phyloP scores from a whole-genome alignment of 2,888 invertebrate genomes.

The Nysson spinosus region DNA sequence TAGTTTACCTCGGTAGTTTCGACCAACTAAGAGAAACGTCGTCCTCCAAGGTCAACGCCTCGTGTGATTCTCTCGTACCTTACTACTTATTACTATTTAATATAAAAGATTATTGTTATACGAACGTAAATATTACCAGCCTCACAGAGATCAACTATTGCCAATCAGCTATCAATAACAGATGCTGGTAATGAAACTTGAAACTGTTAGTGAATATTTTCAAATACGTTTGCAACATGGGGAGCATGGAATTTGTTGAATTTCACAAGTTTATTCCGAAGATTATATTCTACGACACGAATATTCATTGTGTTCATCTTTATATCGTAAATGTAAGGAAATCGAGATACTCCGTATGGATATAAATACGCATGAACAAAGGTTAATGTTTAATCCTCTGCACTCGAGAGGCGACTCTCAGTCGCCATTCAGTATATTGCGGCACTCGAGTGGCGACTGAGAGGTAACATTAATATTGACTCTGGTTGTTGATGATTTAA shows the following conservation, averaged over 20 bases:
- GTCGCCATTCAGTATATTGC: too few relatives aligned
- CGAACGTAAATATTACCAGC: conserved; percentile 15
- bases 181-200: too few relatives aligned
- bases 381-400: too few relatives aligned
- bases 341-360: too few relatives aligned
- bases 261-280: conserved; percentile 35
- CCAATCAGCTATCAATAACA: too few relatives aligned
- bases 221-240: too few relatives aligned
- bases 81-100: conserved; percentile 59
- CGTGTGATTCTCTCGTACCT: conserved; percentile 73
- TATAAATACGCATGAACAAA: too few relatives aligned
- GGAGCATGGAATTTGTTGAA: conserved; percentile 43
- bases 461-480: too few relatives aligned
- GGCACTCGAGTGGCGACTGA: too few relatives aligned
- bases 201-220: conserved; percentile 8
- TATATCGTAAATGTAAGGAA: conserved; percentile 1
- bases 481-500: too few relatives aligned
- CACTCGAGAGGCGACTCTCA: too few relatives aligned
- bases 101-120: conserved; percentile 23
- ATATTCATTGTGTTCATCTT: background rate
- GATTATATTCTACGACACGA: background rate
- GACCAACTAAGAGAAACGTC: conserved; percentile 59
- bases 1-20: conserved; percentile 36
- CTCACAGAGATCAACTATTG: too few relatives aligned
- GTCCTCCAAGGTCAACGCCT: conserved; percentile 51